These are phyloP conservation scores for Empis livida DNA, from an alignment of 2,888 invertebrate genomes.

Conservation along the genomic window DNA sequence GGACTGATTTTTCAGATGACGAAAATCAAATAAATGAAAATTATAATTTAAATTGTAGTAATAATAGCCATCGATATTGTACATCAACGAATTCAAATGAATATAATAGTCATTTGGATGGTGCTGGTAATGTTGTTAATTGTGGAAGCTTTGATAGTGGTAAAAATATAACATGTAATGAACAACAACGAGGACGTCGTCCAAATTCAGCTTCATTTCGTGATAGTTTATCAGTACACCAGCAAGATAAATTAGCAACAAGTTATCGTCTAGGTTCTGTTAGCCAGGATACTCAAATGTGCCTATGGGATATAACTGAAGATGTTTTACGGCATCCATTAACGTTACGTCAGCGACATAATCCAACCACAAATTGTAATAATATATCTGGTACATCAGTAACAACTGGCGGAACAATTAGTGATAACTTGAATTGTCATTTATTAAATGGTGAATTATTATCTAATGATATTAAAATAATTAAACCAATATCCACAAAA, in stretches of 20 bases:
- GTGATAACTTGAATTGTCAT: conserved; percentile 8
- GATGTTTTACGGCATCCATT: conserved; percentile 72
- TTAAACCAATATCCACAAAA: conserved; percentile 23
- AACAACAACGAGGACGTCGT: conserved; percentile 25
- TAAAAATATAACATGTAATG: conserved; percentile 14
- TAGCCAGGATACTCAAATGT: conserved; percentile 94
- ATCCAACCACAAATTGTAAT: conserved; percentile 13
- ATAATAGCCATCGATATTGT: background rate
- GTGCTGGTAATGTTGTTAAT: conserved; percentile 22
- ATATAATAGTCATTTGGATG: conserved; percentile 11
- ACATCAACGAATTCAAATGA: conserved; percentile 2
- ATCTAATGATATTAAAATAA: conserved; percentile 29
- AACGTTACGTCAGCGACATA: conserved; percentile 31
- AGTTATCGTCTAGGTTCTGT: conserved; percentile 86
- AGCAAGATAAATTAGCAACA: conserved; percentile 39
- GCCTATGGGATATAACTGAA: conserved; percentile 97
- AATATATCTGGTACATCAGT: conserved; percentile 16
- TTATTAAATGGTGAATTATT: conserved; percentile 29
- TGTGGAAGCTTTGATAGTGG: conserved; percentile 26
- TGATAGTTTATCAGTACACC: conserved; percentile 24
- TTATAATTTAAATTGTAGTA: conserved; percentile 5
- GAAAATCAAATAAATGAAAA: conserved; percentile 37
- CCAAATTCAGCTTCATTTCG: conserved; percentile 33
- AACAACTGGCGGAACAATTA: conserved; percentile 5
- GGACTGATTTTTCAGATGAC: conserved; percentile 44